Evolutionary conservation across 2,113 vertebrate species (phyloP).

Genomic region (Urocitellus parryii): DNA sequence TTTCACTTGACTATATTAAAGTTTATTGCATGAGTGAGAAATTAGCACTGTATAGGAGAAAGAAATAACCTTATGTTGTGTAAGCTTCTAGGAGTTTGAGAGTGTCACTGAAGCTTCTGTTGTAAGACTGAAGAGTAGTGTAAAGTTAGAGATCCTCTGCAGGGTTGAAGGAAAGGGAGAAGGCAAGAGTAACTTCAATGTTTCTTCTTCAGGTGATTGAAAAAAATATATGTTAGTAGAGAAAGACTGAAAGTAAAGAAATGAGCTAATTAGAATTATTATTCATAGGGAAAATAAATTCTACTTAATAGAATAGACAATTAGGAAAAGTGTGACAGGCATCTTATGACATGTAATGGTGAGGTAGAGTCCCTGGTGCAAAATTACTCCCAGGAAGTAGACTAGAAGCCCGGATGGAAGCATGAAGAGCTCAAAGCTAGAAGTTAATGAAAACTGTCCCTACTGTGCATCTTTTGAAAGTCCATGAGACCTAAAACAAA

Average conservation of each 20-base stretch:
- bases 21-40: not conserved
- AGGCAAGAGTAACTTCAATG: not conserved
- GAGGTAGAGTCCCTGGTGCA: not conserved
- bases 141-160: not conserved
- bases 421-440: not conserved
- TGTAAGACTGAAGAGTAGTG: not conserved
- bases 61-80: not conserved
- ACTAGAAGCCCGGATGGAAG: not conserved
- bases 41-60: not conserved
- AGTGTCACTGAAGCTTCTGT: not conserved
- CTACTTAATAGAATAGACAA: not conserved
- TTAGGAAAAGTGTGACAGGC: not conserved
- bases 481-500: not conserved
- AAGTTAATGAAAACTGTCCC: not conserved
- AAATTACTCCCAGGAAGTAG: not conserved
- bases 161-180: not conserved
- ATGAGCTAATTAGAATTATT: not conserved
- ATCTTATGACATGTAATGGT: not conserved
- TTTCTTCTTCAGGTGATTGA: not conserved
- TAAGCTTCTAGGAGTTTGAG: not conserved
- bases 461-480: not conserved
- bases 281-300: not conserved
- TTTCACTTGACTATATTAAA: not conserved
- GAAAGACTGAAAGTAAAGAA: not conserved
- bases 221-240: not conserved